Evolutionary conservation across 2,113 vertebrate species (phyloP).

Genomic region (Mola mola): DNA sequence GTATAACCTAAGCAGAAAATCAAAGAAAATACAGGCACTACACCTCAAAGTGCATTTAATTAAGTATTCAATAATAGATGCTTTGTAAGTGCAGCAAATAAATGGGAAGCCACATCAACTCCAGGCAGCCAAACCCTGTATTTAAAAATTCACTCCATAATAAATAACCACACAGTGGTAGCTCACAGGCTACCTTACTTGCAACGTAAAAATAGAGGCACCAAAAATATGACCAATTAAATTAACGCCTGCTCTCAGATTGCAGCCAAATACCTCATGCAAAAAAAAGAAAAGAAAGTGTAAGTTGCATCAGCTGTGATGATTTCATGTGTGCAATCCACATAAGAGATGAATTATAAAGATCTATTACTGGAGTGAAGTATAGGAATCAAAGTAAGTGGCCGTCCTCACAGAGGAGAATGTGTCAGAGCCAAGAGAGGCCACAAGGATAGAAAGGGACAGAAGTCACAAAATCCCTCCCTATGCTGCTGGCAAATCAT

Average conservation of each 20-base stretch:
- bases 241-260: slow-evolving; percentile 10
- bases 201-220: slow-evolving; percentile 49
- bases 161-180: slow-evolving; percentile 20
- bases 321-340: slow-evolving; percentile 57
- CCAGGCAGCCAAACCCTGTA: not conserved
- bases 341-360: slow-evolving; percentile 57
- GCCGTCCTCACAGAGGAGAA: slow-evolving; percentile 17
- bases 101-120: slow-evolving; percentile 1
- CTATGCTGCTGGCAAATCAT: not conserved
- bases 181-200: slow-evolving; percentile 13
- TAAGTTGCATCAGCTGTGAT: slow-evolving; percentile 41
- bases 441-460: slow-evolving; percentile 12
- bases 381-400: slow-evolving; percentile 19
- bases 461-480: not conserved
- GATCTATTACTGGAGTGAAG: slow-evolving; percentile 33
- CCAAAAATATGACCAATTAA: slow-evolving; percentile 43
- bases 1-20: not conserved
- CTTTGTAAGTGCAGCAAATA: slow-evolving; percentile 15
- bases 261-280: slow-evolving; percentile 35
- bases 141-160: slow-evolving; percentile 14
- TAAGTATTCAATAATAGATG: not conserved
- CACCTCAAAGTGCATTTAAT: slow-evolving; percentile 4
- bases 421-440: slow-evolving; percentile 39
- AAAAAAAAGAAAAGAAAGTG: slow-evolving; percentile 9
- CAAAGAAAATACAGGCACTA: slow-evolving; percentile 4